phyloP scores from a whole-genome alignment of 1,140 invertebrate species.

The Araneus ventricosus region DNA sequence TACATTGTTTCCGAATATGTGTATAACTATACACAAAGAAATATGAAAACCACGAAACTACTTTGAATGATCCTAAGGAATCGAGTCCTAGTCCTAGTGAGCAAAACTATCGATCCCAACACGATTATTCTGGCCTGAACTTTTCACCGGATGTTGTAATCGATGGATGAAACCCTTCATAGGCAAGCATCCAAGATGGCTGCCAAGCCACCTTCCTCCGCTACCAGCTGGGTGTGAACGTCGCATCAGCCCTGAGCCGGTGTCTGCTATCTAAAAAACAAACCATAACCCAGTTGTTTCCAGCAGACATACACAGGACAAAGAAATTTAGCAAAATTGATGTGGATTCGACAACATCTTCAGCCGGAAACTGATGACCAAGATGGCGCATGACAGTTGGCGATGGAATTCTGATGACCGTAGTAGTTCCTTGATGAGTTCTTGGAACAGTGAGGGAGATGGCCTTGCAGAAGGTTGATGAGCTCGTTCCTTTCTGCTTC shows the following conservation, averaged over 20 bases:
- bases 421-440: constrained; percentile 9
- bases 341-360: background rate
- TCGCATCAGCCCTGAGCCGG: constrained; percentile 75
- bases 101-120: background rate
- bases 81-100: background rate
- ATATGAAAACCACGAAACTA: too few species aligned
- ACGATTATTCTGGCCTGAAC: background rate
- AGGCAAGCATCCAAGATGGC: constrained; percentile 16
- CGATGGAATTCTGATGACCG: background rate
- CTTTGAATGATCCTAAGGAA: background rate
- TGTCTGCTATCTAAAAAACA: constrained; percentile 75
- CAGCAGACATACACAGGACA: constrained; percentile 74
- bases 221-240: constrained; percentile 42
- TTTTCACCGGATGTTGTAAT: background rate
- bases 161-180: constrained; percentile 59
- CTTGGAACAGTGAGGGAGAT: constrained; percentile 68
- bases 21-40: too few species aligned
- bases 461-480: constrained; percentile 84
- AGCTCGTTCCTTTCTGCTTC: constrained; percentile 87
- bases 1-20: too few species aligned
- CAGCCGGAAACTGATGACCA: constrained; percentile 71
- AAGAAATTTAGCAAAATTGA: background rate
- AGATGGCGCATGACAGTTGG: background rate
- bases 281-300: constrained; percentile 74
- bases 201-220: background rate